Percentiles rank a stretch among this genome's conserved stretches.
Conservation (phyloP, 1,140 invertebrate species). For the Penaeus chinensis region DNA sequence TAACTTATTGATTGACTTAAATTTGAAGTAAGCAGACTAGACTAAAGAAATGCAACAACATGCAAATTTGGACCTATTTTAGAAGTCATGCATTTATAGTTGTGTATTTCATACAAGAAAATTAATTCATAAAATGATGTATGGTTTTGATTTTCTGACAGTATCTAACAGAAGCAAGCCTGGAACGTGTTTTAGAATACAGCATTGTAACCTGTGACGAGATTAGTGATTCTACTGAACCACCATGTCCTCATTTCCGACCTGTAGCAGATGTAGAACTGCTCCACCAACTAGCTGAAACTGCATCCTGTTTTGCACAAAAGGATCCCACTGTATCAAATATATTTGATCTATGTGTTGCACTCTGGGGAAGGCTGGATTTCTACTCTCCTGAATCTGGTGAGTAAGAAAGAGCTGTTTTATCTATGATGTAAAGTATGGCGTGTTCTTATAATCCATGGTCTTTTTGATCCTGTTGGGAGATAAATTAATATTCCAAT, state of each 20-base stretch:
- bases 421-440: neutral
- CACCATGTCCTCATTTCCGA: constrained; percentile 37
- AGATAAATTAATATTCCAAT: no score
- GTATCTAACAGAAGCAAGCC: constrained; percentile 36
- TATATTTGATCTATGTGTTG: constrained; percentile 84
- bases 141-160: neutral
- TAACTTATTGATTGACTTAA: no score
- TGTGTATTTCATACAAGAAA: neutral
- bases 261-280: constrained; percentile 39
- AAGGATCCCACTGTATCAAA: constrained; percentile 65
- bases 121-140: neutral
- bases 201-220: constrained; percentile 69
- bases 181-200: constrained; percentile 65
- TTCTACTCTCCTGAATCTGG: constrained; percentile 56
- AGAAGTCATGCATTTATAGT: no score
- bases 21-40: no score
- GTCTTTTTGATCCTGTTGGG: no score
- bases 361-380: constrained; percentile 82
- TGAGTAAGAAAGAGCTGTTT: neutral
- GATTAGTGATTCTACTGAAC: constrained; percentile 67
- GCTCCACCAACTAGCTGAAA: constrained; percentile 53
- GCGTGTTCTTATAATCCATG: no score
- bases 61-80: no score
- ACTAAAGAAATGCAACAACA: no score
- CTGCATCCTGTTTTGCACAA: constrained; percentile 17